These are phyloP conservation scores for Anastrepha ludens DNA, from an alignment of 1,140 invertebrate species.

Conservation along the genomic window DNA sequence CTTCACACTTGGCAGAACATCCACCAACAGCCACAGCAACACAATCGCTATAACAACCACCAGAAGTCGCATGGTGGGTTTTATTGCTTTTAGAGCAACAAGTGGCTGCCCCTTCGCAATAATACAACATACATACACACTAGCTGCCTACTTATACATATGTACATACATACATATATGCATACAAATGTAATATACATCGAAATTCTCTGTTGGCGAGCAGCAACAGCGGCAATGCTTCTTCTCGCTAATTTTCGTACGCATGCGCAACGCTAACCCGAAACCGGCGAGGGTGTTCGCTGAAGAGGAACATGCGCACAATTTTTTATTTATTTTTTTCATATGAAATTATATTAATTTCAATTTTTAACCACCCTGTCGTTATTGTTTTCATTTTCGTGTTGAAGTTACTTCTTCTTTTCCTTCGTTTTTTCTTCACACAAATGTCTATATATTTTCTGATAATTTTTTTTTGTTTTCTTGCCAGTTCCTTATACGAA, in stretches of 20 bases:
- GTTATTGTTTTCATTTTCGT: constrained; percentile 21
- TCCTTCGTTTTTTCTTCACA: neutral
- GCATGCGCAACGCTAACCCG: constrained; percentile 43
- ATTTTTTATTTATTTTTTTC: constrained; percentile 42
- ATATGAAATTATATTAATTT: constrained; percentile 4
- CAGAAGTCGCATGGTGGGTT: constrained; percentile 15
- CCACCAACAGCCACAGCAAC: neutral
- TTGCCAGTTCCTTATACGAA: constrained; percentile 40
- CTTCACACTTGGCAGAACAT: constrained; percentile 43
- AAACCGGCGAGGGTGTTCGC: constrained; percentile 53
- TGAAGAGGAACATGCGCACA: constrained; percentile 54
- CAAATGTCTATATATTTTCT: constrained; percentile 16
- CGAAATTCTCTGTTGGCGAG: neutral
- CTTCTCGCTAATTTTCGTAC: constrained; percentile 14
- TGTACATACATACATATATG: neutral
- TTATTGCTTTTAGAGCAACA: constrained; percentile 31
- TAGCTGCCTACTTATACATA: neutral
- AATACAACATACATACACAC: neutral
- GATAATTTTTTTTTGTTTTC: neutral
- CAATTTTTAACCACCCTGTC: constrained; percentile 18
- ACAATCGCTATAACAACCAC: constrained; percentile 18
- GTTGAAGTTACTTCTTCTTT: neutral
- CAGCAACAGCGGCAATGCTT: neutral
- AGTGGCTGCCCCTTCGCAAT: constrained; percentile 12
- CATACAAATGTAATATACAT: neutral